phyloP scores from a whole-genome alignment of 2,888 invertebrate genomes.

The Nomada lathburiana region DNA sequence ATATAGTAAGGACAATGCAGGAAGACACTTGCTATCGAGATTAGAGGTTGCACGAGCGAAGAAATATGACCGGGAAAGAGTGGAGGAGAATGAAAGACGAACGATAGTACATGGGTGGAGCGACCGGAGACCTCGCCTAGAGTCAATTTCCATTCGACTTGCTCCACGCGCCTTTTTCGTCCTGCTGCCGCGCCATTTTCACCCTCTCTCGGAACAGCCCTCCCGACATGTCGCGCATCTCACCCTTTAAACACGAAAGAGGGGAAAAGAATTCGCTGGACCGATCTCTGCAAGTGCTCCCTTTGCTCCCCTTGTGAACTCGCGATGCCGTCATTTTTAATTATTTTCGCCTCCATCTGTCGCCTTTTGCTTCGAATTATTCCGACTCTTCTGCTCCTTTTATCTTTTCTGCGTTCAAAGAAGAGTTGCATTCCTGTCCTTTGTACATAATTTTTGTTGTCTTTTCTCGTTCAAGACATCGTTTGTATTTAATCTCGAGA shows the following conservation, averaged over 20 bases:
- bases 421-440: background rate
- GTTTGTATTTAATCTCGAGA: background rate
- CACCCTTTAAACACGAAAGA: slow-evolving; percentile 20
- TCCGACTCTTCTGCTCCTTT: background rate
- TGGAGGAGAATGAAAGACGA: slow-evolving; percentile 39
- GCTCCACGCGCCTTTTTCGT: background rate
- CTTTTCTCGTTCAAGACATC: background rate
- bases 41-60: slow-evolving; percentile 62
- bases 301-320: slow-evolving; percentile 9
- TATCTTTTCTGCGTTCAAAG: background rate
- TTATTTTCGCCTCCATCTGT: slow-evolving; percentile 55
- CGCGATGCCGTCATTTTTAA: slow-evolving; percentile 54
- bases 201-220: background rate
- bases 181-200: background rate
- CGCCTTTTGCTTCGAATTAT: slow-evolving; percentile 11
- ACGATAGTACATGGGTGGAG: slow-evolving; percentile 30
- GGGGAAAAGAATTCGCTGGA: slow-evolving; percentile 35
- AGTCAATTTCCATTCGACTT: slow-evolving; percentile 55
- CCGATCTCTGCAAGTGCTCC: slow-evolving; percentile 37
- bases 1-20: slow-evolving; percentile 75
- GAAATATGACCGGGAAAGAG: slow-evolving; percentile 41
- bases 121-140: slow-evolving; percentile 28
- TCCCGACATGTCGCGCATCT: background rate
- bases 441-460: background rate
- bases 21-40: slow-evolving; percentile 71